Percentiles rank a stretch among this genome's conserved stretches.
phyloP scores from a whole-genome alignment of 2,113 vertebrate genomes.

The Oostethus manadensis region DNA sequence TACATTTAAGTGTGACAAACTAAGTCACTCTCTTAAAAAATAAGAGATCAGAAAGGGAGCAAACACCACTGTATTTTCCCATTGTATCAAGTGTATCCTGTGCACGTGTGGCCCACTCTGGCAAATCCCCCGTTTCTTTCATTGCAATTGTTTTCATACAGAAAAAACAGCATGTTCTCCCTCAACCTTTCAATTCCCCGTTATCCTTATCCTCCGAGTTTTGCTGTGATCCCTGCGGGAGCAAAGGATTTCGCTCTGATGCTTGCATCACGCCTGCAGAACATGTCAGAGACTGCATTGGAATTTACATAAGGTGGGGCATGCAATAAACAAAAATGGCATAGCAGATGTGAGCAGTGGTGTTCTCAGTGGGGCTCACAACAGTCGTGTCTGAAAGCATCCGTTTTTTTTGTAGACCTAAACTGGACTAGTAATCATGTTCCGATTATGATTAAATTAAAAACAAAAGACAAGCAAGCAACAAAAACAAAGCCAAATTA shows the following conservation, averaged over 20 bases:
- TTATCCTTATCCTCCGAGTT: conserved; percentile 27
- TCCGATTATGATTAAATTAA: no score
- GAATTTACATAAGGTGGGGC: conserved; percentile 20
- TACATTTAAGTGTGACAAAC: no score
- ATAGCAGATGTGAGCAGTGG: conserved; percentile 21
- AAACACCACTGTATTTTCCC: no score
- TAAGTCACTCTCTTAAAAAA: no score
- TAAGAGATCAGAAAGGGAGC: no score
- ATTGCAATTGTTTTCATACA: conserved; percentile 4
- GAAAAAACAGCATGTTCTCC: conserved; percentile 5
- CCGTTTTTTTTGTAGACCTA: background rate
- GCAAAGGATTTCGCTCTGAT: conserved; percentile 33
- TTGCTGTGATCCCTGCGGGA: conserved; percentile 26
- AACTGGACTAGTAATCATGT: background rate
- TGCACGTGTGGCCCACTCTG: background rate
- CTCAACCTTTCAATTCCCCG: conserved; percentile 17
- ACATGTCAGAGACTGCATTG: conserved; percentile 40
- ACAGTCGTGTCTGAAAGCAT: conserved; percentile 9
- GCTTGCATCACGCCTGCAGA: conserved; percentile 57
- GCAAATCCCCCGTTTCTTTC: background rate
- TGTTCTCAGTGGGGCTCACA: conserved; percentile 13
- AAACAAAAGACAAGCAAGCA: no score
- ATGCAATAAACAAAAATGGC: conserved; percentile 28
- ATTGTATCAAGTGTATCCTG: background rate
- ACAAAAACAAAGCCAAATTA: no score